phyloP scores from a whole-genome alignment of 2,888 invertebrate species.

The Drosophila anomalata region DNA sequence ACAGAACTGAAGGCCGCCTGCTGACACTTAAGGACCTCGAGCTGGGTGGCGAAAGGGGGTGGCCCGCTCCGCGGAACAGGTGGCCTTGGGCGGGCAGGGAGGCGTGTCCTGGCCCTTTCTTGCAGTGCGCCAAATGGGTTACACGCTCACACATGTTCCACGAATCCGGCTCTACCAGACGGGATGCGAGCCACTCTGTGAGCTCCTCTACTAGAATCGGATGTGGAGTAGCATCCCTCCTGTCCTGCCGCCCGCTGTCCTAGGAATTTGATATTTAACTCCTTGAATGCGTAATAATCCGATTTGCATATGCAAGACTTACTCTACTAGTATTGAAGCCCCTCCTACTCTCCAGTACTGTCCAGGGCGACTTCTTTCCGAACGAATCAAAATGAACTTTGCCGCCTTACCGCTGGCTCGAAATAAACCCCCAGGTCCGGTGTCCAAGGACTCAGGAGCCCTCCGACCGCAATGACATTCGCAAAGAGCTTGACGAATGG shows the following conservation, averaged over 20 bases:
- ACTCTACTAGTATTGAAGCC: background rate
- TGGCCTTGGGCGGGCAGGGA: conserved; percentile 9
- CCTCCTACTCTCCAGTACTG: background rate
- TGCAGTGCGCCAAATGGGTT: conserved; percentile 70
- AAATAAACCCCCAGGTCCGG: too few species aligned
- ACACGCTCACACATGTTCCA: conserved; percentile 70
- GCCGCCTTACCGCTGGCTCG: conserved; percentile 13
- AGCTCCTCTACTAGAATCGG: too few species aligned
- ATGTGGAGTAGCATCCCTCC: too few species aligned
- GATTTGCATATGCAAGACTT: background rate
- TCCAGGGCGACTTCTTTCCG: background rate
- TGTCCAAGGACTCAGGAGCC: background rate
- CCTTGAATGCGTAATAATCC: background rate
- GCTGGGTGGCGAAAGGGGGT: conserved; percentile 43
- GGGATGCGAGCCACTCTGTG: too few species aligned
- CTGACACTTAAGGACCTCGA: conserved; percentile 25
- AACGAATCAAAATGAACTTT: conserved; percentile 22
- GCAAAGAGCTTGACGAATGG: conserved; percentile 55
- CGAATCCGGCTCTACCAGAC: too few species aligned
- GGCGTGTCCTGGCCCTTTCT: conserved; percentile 21
- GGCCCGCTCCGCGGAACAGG: conserved; percentile 15
- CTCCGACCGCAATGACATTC: conserved; percentile 51
- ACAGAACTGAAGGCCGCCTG: conserved; percentile 31
- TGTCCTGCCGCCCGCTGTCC: too few species aligned
- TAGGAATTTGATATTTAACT: background rate